phyloP scores from a whole-genome alignment of 1,140 invertebrate species.

The Drosophila persimilis region DNA sequence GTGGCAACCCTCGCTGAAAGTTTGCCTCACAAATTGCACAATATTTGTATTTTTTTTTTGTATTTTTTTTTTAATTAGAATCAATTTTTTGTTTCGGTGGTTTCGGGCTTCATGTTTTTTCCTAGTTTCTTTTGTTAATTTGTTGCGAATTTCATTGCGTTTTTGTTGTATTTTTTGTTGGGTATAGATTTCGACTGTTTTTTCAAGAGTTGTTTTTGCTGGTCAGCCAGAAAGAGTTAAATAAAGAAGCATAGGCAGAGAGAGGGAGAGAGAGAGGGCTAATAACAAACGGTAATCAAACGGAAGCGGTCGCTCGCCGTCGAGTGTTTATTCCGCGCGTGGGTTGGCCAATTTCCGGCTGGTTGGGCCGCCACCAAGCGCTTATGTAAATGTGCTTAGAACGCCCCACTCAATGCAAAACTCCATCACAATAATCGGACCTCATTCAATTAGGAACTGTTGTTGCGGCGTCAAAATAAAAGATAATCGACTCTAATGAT shows the following conservation, averaged over 20 bases:
- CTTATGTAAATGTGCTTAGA: conserved; percentile 50
- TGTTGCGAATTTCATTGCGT: not conserved
- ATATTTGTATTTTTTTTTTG: conserved; percentile 32
- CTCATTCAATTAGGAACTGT: conserved; percentile 34
- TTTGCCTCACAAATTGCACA: conserved; percentile 41
- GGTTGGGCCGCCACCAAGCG: conserved; percentile 6
- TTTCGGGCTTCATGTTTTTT: conserved; percentile 22
- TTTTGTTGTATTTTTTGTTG: conserved; percentile 33
- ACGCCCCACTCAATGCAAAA: conserved; percentile 32
- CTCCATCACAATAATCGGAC: conserved; percentile 39
- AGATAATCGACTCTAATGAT: conserved; percentile 24
- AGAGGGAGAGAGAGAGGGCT: not conserved
- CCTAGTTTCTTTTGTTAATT: conserved; percentile 38
- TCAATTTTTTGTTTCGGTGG: conserved; percentile 17
- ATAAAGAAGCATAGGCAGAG: conserved; percentile 14
- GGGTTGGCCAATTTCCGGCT: conserved; percentile 72
- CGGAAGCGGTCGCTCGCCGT: conserved; percentile 45
- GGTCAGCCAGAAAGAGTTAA: conserved; percentile 24
- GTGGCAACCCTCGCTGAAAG: conserved; percentile 17
- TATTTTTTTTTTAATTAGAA: conserved; percentile 65
- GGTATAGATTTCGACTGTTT: too few species aligned
- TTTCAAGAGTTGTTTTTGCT: not conserved
- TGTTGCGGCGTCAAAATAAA: conserved; percentile 31
- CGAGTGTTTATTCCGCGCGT: conserved; percentile 28
- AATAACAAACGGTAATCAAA: conserved; percentile 64